These are phyloP conservation scores for Paraescarpia echinospica DNA, from an alignment of 1,140 invertebrate species.

Conservation along the genomic window DNA sequence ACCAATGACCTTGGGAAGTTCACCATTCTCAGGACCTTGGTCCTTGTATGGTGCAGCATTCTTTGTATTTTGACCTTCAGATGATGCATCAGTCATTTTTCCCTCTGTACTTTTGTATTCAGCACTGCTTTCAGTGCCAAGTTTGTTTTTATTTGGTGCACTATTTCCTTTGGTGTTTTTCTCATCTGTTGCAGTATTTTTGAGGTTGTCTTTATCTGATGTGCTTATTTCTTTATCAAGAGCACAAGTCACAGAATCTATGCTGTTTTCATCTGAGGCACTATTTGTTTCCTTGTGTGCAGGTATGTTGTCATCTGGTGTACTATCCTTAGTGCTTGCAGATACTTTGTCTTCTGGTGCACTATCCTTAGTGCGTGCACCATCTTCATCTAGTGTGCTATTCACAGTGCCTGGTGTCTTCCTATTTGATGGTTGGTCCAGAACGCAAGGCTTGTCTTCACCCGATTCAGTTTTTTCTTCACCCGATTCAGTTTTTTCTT, in stretches of 20 bases:
- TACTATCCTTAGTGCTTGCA: background rate
- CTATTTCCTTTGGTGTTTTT: background rate
- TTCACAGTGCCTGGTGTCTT: background rate
- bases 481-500: background rate
- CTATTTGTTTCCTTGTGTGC: too few species aligned
- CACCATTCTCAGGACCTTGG: background rate
- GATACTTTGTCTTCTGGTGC: background rate
- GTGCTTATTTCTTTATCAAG: background rate
- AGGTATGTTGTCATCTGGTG: background rate
- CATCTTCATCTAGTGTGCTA: background rate
- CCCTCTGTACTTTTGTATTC: background rate
- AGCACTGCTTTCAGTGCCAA: background rate
- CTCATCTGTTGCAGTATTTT: background rate
- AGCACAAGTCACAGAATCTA: background rate
- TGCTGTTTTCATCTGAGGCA: too few species aligned
- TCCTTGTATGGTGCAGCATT: background rate
- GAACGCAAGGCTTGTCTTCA: conserved; percentile 6
- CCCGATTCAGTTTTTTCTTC: background rate
- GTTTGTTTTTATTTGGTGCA: background rate
- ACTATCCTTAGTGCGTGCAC: background rate
- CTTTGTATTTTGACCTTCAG: background rate
- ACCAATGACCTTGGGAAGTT: background rate
- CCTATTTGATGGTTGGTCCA: conserved; percentile 1
- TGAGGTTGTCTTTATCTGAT: background rate
- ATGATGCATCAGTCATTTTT: background rate